Evolutionary conservation across 1,140 invertebrate genomes (phyloP), one percentile per base, ranked within the genome.

Genomic region (Drosophila ananassae): DNA sequence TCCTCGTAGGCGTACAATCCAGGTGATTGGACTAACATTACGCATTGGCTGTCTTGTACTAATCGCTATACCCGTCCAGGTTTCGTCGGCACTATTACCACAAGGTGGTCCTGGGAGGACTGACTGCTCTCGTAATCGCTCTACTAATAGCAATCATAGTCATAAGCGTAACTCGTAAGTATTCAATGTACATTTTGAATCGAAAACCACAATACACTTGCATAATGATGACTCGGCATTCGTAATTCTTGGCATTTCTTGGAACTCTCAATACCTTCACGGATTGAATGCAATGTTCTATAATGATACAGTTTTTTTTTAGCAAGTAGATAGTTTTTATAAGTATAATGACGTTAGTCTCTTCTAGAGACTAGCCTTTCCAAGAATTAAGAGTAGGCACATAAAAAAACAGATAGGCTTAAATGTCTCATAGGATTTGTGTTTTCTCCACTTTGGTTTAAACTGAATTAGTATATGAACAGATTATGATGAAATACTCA

Each of bases 51-150:
- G 56, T 54, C 37, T 34, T 30, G 22, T 21, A 44, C 51, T 64
- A 68, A 44, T 59, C 52, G 55, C 28, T 1, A 10, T 4, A 7
- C 34, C 32, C 22, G 13, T 22, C 64, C 75, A 94, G 93, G 64
- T 94, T 94, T 77, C 90, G 93, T 50, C 92, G 93, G 82, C 93
- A 92, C 91, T 93, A 94, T 59, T 92, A 92, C 73, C 92, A 92
- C 63, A 93, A 93, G 81, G 81, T 92, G 12, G 71, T 93, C 7
- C 54, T 93, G 21, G 72, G 92, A 5, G 52, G 92, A 25, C 69
- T 93, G 17, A 54, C 93, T 37, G 39, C 92, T 10, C 69, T 93
- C 32, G 91, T 94, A 73, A 79, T 93, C 41, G 80, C 93, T 73
- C 73, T 93, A 50, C 79, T 94, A 63, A 92, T 93, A 64, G 89